Percentiles rank a stretch among this genome's conserved stretches.
Evolutionary conservation across 2,113 vertebrate species (phyloP).

Genomic region (Alligator sinensis): DNA sequence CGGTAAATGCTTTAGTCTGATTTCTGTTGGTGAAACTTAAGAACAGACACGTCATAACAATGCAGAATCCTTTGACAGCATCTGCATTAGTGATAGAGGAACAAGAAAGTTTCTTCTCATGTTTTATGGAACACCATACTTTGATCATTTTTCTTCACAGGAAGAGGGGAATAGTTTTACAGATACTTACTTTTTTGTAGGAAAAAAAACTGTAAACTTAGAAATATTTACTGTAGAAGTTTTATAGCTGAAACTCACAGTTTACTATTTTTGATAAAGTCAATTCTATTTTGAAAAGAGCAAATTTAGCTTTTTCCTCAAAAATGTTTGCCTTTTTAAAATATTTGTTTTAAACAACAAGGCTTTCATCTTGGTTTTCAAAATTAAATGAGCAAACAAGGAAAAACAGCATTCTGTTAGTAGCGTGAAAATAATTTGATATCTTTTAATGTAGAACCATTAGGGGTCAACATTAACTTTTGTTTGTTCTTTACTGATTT

Average conservation of each 20-base stretch:
- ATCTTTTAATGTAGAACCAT: slow-evolving; percentile 53
- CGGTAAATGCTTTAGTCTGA: neutral
- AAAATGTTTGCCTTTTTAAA: slow-evolving; percentile 17
- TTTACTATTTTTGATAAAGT: neutral
- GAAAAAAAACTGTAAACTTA: neutral
- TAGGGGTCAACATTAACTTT: neutral
- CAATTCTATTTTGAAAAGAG: neutral
- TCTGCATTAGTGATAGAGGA: neutral
- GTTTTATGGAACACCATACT: neutral
- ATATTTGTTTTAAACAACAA: neutral
- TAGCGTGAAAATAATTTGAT: slow-evolving; percentile 52
- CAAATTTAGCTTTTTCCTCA: neutral
- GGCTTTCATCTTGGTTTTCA: slow-evolving; percentile 21
- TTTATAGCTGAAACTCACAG: neutral
- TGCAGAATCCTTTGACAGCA: neutral
- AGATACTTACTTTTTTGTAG: neutral
- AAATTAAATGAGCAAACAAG: slow-evolving; percentile 31
- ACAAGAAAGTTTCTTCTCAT: neutral
- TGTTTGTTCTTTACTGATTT: slow-evolving; percentile 48
- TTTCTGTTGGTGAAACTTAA: neutral
- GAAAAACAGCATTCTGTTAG: slow-evolving; percentile 33
- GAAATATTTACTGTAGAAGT: neutral
- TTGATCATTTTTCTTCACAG: neutral
- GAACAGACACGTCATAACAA: neutral
- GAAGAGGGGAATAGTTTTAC: neutral